Percentiles rank a stretch among this genome's conserved stretches.
Evolutionary conservation across 2,113 vertebrate species (phyloP).

Genomic region (Dromas ardeola): DNA sequence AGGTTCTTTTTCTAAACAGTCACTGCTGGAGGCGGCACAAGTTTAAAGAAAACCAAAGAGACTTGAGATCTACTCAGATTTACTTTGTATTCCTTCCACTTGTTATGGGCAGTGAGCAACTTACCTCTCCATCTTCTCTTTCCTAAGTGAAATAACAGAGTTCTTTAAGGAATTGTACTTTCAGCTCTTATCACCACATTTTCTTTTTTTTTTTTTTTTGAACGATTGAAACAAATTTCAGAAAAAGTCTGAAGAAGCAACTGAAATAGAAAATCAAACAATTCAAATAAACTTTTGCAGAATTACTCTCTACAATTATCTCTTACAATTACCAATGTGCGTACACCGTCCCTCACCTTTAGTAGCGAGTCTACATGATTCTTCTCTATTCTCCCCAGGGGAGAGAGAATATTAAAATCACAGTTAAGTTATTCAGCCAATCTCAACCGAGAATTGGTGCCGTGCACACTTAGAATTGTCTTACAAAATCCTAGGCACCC

Average conservation of each 20-base stretch:
- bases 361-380: not conserved
- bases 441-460: accelerated
- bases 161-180: not conserved
- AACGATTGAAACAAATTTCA: not conserved
- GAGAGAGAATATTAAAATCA: not conserved
- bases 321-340: not conserved
- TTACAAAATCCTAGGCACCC: constrained; percentile 4
- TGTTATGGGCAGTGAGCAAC: not conserved
- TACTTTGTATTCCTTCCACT: not conserved
- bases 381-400: not conserved
- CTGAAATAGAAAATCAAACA: not conserved
- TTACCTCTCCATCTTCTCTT: not conserved
- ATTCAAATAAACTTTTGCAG: not conserved
- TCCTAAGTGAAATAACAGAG: not conserved
- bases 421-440: not conserved
- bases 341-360: not conserved
- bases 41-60: not conserved
- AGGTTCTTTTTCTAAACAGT: not conserved
- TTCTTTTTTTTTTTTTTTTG: not conserved
- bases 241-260: not conserved
- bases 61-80: not conserved
- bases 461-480: not conserved
- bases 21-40: not conserved
- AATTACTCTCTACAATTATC: not conserved
- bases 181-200: not conserved